Conservation (phyloP, 2,888 invertebrate species). For the Drymonia ruficornis region DNA sequence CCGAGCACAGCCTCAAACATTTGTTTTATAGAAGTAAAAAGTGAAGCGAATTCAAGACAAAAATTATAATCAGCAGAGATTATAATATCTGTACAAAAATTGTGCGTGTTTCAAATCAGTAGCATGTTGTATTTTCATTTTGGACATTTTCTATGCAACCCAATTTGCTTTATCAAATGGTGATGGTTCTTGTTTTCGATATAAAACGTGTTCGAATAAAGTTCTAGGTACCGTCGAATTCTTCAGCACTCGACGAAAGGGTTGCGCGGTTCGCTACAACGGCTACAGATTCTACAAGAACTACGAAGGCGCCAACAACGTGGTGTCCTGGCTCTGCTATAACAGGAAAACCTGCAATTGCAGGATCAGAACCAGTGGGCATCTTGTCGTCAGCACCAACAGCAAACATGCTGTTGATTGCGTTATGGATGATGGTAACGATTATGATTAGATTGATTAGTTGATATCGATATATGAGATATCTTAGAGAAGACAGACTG, state of each 20-base stretch:
- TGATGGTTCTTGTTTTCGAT: neutral
- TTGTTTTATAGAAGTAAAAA: too few species aligned
- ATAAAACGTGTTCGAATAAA: neutral
- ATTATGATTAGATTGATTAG: slow-evolving; percentile 8
- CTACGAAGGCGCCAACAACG: slow-evolving; percentile 19
- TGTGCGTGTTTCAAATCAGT: too few species aligned
- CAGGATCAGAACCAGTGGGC: slow-evolving; percentile 34
- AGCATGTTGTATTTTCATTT: too few species aligned
- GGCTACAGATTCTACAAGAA: slow-evolving; percentile 13
- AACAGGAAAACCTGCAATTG: slow-evolving; percentile 26
- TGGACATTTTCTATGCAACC: too few species aligned
- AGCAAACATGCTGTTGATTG: slow-evolving; percentile 15
- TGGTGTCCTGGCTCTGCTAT: slow-evolving; percentile 32
- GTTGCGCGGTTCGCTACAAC: neutral
- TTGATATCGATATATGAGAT: too few species aligned
- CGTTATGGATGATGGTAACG: slow-evolving; percentile 3
- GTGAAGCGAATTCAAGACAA: too few species aligned
- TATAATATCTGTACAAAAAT: too few species aligned
- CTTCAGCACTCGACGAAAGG: slow-evolving; percentile 10
- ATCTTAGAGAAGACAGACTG: too few species aligned
- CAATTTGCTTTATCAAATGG: neutral
- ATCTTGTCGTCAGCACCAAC: slow-evolving; percentile 18
- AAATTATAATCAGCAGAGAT: too few species aligned
- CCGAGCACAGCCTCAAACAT: too few species aligned
- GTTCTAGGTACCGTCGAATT: slow-evolving; percentile 6